Evolutionary conservation across 2,888 invertebrate species (phyloP).

Genomic region (Agriopis aurantiaria): DNA sequence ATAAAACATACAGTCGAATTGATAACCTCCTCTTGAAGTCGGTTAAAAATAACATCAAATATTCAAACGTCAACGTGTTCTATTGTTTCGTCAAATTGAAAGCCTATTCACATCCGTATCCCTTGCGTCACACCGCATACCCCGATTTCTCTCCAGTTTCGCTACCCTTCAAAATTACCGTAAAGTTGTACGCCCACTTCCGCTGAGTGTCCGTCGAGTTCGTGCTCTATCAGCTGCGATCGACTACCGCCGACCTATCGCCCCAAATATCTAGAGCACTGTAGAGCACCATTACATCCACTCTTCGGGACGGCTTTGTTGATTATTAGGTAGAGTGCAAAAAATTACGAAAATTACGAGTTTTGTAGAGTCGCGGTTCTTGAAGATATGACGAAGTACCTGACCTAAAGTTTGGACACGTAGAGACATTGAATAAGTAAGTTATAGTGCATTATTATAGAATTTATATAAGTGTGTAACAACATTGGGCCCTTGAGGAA

Average conservation of each 20-base stretch:
- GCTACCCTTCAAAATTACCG: conserved; percentile 40
- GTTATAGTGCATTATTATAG: no score
- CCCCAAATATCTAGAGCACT: conserved; percentile 28
- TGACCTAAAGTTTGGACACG: neutral
- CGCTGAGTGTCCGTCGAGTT: conserved; percentile 38
- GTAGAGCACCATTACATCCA: conserved; percentile 28
- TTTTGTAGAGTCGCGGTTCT: conserved; percentile 7
- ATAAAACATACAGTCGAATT: no score
- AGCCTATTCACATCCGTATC: conserved; percentile 29
- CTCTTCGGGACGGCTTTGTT: conserved; percentile 22
- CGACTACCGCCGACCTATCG: conserved; percentile 40
- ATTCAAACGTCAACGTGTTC: neutral
- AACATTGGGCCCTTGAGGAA: no score
- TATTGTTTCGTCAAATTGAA: conserved; percentile 24
- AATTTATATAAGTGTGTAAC: no score
- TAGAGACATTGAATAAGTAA: neutral
- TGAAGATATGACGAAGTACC: neutral
- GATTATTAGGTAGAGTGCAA: conserved; percentile 21
- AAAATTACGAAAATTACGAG: conserved; percentile 14
- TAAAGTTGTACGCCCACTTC: conserved; percentile 42
- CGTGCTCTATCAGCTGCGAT: conserved; percentile 57
- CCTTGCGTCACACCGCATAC: conserved; percentile 28
- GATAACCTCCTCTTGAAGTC: no score
- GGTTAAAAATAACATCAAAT: conserved; percentile 1
- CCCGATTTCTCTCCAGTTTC: conserved; percentile 28